A percentile compares a stretch with the other conserved stretches of the same genome.
These are phyloP conservation scores for Phasianus colchicus DNA, from an alignment of 2,113 vertebrate genomes.

Conservation along the genomic window DNA sequence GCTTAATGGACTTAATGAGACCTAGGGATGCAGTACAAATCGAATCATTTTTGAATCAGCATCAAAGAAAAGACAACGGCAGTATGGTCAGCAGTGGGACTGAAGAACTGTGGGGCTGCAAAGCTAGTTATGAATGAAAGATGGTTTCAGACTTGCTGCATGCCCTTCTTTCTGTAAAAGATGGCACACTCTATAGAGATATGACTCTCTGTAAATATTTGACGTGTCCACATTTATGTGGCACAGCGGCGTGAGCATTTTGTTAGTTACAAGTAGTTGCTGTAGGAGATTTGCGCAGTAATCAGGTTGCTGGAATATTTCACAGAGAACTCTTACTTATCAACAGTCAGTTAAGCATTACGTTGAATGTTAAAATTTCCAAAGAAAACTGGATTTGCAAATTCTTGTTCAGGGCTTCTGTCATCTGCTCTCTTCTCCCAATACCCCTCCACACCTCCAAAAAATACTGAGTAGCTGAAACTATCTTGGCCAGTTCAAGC, in stretches of 20 bases:
- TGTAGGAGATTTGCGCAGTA: not conserved
- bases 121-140: not conserved
- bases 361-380: not conserved
- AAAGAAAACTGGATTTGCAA: not conserved
- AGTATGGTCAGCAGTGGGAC: not conserved
- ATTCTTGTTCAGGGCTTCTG: not conserved
- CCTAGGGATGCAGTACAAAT: not conserved
- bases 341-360: not conserved
- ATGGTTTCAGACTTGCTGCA: not conserved
- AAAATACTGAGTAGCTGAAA: not conserved
- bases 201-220: not conserved
- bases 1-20: not conserved
- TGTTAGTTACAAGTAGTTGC: not conserved
- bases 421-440: not conserved
- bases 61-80: not conserved
- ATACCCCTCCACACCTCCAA: too few relatives aligned
- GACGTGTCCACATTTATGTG: not conserved
- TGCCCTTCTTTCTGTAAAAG: not conserved
- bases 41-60: not conserved
- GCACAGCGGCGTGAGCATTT: not conserved
- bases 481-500: not conserved
- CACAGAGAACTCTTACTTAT: not conserved
- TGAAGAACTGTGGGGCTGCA: not conserved
- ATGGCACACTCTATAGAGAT: not conserved
- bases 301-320: not conserved